Evolutionary conservation across 2,888 invertebrate species (phyloP), one percentile per base, ranked within the genome.

Genomic region (Abrostola triplasia): DNA sequence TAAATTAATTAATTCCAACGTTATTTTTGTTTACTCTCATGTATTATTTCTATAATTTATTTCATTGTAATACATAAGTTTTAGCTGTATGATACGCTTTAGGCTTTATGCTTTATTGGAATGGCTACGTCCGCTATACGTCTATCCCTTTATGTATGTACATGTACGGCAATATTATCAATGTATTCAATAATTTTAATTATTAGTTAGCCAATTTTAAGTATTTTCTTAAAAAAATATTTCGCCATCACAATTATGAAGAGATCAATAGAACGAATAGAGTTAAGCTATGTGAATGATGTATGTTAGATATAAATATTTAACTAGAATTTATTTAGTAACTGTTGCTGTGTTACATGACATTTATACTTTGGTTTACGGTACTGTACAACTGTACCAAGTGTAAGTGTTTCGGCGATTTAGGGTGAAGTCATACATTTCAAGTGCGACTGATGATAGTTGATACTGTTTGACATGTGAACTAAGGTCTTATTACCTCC

Each of bases 401-500:
- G 80, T 82, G 73, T 79, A 77, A 71, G 73, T 82, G 84, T 82
- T 81, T 79, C 82, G 79, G 83, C 79, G 82, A 84, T 84, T 78
- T 79, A 81, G 69, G 77, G 82, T 80, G 85, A 84, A 86, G 84
- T 85, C 84, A 83, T 83, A 79, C 83, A 81, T 75, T 84, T 86
- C 81, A 81, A 86, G 90, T 83, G 89, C 90, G 92, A 92, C 92
- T 93, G 93, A 91, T 87, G 88, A 88, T 89, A 88, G 88, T 92
- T 92, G 93, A 92, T 93, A 91, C 92, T 90, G 82, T 90, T 87
- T 87, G 89, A 88, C 87, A 89, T 88, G 88, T 86, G 90, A 88
- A 89, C 87, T 91, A 90, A 90, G 91, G 90, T 93, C 90, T 90
- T 92, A 93, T 93, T 94, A 94, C 94, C 94, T 94, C 94, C 94